A percentile compares a stretch with the other conserved stretches of the same genome.
Evolutionary conservation across 2,888 invertebrate species (phyloP).

Genomic region (Dermolepida albohirtum): DNA sequence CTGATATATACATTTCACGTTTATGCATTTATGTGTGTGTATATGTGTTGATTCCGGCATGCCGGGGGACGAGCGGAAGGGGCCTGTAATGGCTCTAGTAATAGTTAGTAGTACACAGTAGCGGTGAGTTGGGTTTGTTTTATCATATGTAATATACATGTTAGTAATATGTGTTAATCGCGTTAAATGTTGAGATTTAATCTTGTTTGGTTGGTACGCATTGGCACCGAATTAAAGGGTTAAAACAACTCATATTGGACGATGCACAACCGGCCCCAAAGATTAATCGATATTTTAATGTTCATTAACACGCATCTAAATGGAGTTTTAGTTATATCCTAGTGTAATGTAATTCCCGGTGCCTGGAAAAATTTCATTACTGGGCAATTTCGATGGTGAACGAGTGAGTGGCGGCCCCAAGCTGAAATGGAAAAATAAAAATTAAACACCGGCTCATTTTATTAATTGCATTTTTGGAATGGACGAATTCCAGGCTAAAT

Average conservation of each 20-base stretch:
- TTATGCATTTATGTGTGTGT: not conserved
- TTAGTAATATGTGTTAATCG: slow-evolving; percentile 56
- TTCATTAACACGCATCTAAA: slow-evolving; percentile 57
- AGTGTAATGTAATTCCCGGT: slow-evolving; percentile 25
- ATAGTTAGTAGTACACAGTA: slow-evolving; percentile 12
- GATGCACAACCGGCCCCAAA: slow-evolving; percentile 52
- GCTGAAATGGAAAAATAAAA: slow-evolving; percentile 8
- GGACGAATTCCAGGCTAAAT: no score
- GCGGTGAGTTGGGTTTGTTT: slow-evolving; percentile 30
- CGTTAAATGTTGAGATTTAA: slow-evolving; percentile 60
- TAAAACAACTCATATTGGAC: slow-evolving; percentile 50
- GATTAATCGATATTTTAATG: slow-evolving; percentile 62
- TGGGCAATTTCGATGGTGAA: slow-evolving; percentile 12
- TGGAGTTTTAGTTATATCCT: slow-evolving; percentile 41
- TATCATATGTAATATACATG: slow-evolving; percentile 37
- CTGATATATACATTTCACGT: not conserved
- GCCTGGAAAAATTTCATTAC: slow-evolving; percentile 34
- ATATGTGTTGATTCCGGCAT: not conserved
- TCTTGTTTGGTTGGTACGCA: slow-evolving; percentile 62
- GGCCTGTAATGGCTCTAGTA: slow-evolving; percentile 5
- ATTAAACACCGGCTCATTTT: slow-evolving; percentile 4
- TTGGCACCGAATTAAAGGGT: slow-evolving; percentile 62
- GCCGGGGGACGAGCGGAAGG: not conserved
- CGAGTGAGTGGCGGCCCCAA: not conserved
- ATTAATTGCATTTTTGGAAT: slow-evolving; percentile 30